These are phyloP conservation scores for Eudasyphora cyanicolor DNA, from an alignment of 2,888 invertebrate species.

Conservation along the genomic window DNA sequence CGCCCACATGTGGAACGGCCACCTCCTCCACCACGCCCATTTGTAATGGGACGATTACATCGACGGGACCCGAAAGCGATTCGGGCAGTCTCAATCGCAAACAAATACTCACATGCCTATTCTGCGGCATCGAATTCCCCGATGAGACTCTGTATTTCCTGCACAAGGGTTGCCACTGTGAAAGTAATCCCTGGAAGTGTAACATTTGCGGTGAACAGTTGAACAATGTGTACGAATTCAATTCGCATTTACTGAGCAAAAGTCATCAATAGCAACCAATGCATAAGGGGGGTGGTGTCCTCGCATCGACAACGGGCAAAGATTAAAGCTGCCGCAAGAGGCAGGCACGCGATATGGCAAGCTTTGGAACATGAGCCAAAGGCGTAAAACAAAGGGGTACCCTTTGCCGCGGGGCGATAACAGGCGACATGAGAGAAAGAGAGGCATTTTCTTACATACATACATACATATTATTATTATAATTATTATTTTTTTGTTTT, in stretches of 20 bases:
- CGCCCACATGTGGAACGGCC: constrained; percentile 61
- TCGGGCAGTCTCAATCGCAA: constrained; percentile 80
- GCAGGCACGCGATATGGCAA: constrained; percentile 9
- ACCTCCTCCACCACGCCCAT: constrained; percentile 78
- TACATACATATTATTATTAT: too few species aligned
- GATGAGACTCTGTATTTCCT: constrained; percentile 97
- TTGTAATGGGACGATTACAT: constrained; percentile 85
- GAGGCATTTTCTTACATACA: too few species aligned
- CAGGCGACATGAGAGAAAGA: background rate
- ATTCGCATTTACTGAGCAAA: constrained; percentile 96
- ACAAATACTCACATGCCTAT: constrained; percentile 88
- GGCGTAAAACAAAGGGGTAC: background rate
- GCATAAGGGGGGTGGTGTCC: constrained; percentile 55
- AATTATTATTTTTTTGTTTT: background rate
- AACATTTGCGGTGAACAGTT: constrained; percentile 98
- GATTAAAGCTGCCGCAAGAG: constrained; percentile 34
- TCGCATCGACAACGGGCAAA: constrained; percentile 50
- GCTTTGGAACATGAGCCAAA: background rate
- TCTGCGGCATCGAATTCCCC: constrained; percentile 96
- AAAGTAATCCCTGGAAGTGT: constrained; percentile 97
- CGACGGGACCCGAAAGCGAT: constrained; percentile 84
- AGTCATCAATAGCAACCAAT: constrained; percentile 88
- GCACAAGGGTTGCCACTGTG: constrained; percentile 98
- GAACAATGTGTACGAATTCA: constrained; percentile 97
- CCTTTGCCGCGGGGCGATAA: background rate